Conservation (phyloP, 2,797 vertebrate genomes). For the Prionace glauca region DNA sequence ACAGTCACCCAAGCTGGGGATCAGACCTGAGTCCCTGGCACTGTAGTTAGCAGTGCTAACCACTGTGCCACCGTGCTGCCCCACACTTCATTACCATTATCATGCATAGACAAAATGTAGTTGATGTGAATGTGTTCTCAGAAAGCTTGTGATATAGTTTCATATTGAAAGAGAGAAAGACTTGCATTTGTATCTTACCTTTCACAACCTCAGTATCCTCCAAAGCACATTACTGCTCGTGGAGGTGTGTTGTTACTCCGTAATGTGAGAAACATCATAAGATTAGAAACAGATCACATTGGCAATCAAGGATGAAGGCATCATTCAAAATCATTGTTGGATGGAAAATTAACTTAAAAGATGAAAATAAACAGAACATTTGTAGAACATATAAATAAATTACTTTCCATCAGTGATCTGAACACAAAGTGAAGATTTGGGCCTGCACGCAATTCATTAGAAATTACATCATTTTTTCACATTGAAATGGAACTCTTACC, state of each 20-base stretch:
- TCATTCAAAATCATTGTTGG: not conserved
- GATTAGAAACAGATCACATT: no score
- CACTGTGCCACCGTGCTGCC: no score
- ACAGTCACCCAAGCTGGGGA: no score
- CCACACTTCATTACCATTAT: no score
- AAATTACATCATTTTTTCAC: not conserved
- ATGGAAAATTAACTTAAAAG: not conserved
- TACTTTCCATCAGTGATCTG: not conserved
- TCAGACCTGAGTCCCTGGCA: no score
- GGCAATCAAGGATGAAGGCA: not conserved
- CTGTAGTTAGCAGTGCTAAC: no score
- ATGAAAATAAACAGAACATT: not conserved
- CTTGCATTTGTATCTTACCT: no score
- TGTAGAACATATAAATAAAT: not conserved
- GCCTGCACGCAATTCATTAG: not conserved
- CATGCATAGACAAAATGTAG: not conserved
- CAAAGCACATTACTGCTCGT: no score
- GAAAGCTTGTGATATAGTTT: not conserved
- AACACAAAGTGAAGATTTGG: not conserved
- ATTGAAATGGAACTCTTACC: not conserved
- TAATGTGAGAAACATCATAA: no score
- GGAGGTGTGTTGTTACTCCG: no score
- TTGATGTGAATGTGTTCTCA: not conserved
- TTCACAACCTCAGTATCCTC: no score
- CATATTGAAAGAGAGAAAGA: not conserved